Evolutionary conservation across 1,140 invertebrate genomes (phyloP), one percentile per base, ranked within the genome.

Genomic region (Gonatopus flavifemur): DNA sequence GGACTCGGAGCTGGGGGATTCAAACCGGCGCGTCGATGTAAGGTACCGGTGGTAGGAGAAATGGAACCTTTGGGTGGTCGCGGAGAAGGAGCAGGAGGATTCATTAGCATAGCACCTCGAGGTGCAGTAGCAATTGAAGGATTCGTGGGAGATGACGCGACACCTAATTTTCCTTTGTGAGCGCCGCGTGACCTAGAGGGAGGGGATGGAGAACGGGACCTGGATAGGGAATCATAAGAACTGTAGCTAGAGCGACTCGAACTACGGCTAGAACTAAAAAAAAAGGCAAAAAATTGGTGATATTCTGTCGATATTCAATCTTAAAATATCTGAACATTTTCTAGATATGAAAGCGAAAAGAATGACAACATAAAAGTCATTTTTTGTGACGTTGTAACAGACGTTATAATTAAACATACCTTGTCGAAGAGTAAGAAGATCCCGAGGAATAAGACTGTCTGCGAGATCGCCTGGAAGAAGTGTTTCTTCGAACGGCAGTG

Each of bases 401-500:
- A 3, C 35, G 35, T 36, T 36, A 9, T 15, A 36, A 36, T 6
- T 31, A 24, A 16, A 19, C 15, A 40, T 78, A 87, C 86, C 86
- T 88, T 39, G 86, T 85, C 2, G 86, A 86, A 3, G 86, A 86
- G 65, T 87, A 88, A 5, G 86, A 87, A 39, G 87, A 89, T 32
- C 88, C 87, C 12, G 89, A 90, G 38, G 88, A 90, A 44, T 89
- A 88, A 15, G 83, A 85, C 33, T 82, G 80, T 49, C 81, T 76
- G 32, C 82, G 72, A 5, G 80, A 70, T 52, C 79, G 77, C 25
- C 80, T 68, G 0, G 79, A 74, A 1, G 78, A 76, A 22, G 72
- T 70, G 22, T 80, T 79, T 22, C 84, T 70, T 47, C 79, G 76
- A 13, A 79, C 67, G 1, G 75, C 64, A 30, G 77, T 80, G 2